Percentiles rank a stretch among this genome's conserved stretches.
Evolutionary conservation across 2,888 invertebrate genomes (phyloP).

Genomic region (Clanis bilineata): DNA sequence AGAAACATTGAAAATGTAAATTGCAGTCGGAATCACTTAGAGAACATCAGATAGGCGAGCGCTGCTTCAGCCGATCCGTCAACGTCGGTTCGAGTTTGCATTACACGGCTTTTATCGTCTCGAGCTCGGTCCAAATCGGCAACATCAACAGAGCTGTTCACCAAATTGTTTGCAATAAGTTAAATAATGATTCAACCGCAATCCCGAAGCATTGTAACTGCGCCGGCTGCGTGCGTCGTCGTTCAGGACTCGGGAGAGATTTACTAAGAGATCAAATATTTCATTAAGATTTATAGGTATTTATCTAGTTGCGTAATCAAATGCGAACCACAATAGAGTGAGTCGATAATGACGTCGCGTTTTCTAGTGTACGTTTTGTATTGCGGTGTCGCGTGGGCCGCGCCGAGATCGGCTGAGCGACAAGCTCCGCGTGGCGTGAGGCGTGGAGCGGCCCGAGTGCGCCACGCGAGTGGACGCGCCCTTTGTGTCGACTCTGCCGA

Average conservation of each 20-base stretch:
- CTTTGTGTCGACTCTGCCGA: not conserved
- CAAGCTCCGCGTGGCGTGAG: constrained; percentile 40
- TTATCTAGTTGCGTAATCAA: constrained; percentile 69
- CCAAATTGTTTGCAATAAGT: constrained; percentile 80
- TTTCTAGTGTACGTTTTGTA: constrained; percentile 51
- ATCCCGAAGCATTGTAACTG: constrained; percentile 52
- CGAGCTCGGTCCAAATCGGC: constrained; percentile 72
- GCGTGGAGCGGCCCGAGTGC: constrained; percentile 19
- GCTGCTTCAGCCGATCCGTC: constrained; percentile 77
- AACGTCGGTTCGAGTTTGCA: constrained; percentile 78
- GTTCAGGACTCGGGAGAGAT: constrained; percentile 40
- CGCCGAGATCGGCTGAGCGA: constrained; percentile 43
- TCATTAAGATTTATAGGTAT: constrained; percentile 68
- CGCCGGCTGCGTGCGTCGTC: constrained; percentile 57
- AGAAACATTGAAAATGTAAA: constrained; percentile 75
- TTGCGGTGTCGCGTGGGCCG: constrained; percentile 40
- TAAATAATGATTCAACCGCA: constrained; percentile 68
- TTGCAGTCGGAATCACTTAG: constrained; percentile 77
- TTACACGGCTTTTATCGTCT: constrained; percentile 78
- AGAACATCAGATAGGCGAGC: constrained; percentile 79
- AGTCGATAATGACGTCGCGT: constrained; percentile 62
- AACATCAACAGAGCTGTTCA: constrained; percentile 75
- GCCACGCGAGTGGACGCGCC: not conserved
- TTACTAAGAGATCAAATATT: constrained; percentile 67
- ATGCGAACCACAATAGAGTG: constrained; percentile 56